These are phyloP conservation scores for Hippocampus comes DNA, from an alignment of 2,113 vertebrate species.

Conservation along the genomic window DNA sequence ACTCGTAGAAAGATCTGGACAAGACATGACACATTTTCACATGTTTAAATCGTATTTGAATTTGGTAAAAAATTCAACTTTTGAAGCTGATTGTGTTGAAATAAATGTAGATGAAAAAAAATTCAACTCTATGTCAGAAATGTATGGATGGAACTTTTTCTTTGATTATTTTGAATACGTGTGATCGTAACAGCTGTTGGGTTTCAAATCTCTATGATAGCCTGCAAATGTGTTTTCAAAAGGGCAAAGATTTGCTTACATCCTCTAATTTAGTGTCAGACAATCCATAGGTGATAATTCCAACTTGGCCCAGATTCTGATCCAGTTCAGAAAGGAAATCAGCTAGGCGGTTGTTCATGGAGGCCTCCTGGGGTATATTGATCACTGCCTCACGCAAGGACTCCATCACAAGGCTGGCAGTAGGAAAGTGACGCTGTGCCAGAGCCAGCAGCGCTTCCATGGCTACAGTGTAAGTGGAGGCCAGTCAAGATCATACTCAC, in stretches of 20 bases:
- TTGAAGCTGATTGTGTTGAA: no score
- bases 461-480: constrained; percentile 47
- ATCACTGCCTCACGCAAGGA: constrained; percentile 76
- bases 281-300: constrained; percentile 80
- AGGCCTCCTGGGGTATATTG: constrained; percentile 74
- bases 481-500: not conserved
- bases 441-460: constrained; percentile 67
- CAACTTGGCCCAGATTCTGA: constrained; percentile 66
- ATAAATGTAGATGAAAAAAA: no score
- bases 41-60: no score
- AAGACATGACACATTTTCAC: not conserved
- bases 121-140: no score
- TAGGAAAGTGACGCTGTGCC: constrained; percentile 69
- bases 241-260: constrained; percentile 55
- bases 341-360: constrained; percentile 75
- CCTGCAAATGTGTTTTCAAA: not conserved
- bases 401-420: constrained; percentile 76
- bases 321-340: constrained; percentile 80
- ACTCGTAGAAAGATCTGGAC: constrained; percentile 87
- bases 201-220: not conserved
- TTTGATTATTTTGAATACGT: not conserved
- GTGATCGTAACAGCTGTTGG: not conserved
- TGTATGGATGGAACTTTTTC: no score
- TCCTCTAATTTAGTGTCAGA: constrained; percentile 87
- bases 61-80: not conserved